Evolutionary conservation across 2,113 vertebrate species (phyloP).

Genomic region (Phoenicopterus ruber): DNA sequence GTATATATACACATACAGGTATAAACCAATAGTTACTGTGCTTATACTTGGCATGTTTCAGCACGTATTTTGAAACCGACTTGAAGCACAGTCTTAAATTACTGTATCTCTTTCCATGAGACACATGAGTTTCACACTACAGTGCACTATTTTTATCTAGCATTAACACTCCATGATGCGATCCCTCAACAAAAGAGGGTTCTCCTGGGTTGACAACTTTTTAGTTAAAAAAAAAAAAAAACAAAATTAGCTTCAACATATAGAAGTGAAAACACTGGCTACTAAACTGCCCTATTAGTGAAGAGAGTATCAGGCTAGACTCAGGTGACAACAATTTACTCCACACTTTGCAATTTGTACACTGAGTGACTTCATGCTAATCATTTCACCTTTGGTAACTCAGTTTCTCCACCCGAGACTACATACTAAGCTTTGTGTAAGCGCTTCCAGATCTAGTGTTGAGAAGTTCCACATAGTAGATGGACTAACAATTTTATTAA

Average conservation of each 20-base stretch:
- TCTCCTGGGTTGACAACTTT: background rate
- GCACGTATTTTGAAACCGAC: background rate
- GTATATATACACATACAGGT: background rate
- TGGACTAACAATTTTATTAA: background rate
- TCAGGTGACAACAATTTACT: background rate
- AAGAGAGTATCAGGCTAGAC: background rate
- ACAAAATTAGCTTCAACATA: background rate
- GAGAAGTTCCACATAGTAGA: background rate
- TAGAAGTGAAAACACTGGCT: background rate
- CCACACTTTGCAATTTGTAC: background rate
- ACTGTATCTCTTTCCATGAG: background rate
- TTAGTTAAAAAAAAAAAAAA: background rate
- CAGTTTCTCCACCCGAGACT: background rate
- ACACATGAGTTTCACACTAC: background rate
- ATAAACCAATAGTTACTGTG: background rate
- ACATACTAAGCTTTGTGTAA: background rate
- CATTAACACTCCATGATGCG: background rate
- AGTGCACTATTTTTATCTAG: slow-evolving; percentile 20
- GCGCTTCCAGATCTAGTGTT: background rate
- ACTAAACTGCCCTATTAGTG: background rate
- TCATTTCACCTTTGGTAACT: background rate
- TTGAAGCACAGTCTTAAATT: background rate
- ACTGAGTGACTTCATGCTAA: background rate
- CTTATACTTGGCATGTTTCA: slow-evolving; percentile 5
- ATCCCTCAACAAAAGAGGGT: background rate